Percentiles rank a stretch among this genome's conserved stretches.
phyloP scores from a whole-genome alignment of 2,797 vertebrate genomes.

The Phyllotis vaccarum region DNA sequence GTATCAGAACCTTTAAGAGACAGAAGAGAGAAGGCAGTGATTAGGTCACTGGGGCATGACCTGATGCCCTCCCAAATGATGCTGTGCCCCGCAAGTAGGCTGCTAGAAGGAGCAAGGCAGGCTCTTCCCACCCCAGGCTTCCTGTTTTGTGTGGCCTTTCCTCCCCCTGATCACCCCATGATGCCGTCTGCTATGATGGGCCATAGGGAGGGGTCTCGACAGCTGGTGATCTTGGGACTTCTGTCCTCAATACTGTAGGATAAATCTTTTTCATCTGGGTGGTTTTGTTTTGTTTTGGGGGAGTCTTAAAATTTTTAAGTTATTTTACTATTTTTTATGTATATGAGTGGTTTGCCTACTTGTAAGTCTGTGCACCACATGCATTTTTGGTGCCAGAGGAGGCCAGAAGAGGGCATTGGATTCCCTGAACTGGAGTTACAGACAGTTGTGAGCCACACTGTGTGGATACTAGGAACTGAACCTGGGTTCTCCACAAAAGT shows the following conservation, averaged over 20 bases:
- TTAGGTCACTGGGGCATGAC: no score
- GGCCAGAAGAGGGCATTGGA: not conserved
- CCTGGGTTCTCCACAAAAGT: not conserved
- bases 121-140: not conserved
- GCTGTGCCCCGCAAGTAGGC: not conserved
- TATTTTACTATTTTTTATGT: not conserved
- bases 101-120: not conserved
- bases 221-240: not conserved
- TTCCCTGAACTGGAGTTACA: not conserved
- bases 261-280: not conserved
- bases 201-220: not conserved
- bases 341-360: not conserved
- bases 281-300: not conserved
- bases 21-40: not conserved
- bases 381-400: not conserved
- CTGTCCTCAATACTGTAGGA: not conserved
- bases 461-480: not conserved
- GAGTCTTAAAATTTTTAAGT: not conserved
- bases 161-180: no score
- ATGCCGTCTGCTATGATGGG: no score
- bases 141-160: not conserved
- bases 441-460: not conserved
- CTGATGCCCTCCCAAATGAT: no score
- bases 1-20: not conserved
- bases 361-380: not conserved